Conservation (phyloP, 2,888 invertebrate species). For the Oscheius sp. region DNA sequence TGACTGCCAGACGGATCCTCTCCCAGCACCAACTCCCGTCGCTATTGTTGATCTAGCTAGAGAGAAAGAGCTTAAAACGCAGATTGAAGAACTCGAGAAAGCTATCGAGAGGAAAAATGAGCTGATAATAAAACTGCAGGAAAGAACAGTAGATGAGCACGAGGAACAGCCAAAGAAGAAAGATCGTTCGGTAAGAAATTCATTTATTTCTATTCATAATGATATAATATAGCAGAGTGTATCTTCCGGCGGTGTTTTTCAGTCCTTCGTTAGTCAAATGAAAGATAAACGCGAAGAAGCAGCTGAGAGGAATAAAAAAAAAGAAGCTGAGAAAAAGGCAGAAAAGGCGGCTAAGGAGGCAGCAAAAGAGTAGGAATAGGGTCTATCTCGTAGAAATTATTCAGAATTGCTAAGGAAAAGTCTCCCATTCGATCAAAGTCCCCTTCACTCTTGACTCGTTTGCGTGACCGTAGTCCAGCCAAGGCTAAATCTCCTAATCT, state of each 20-base stretch:
- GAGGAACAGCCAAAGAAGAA: constrained; percentile 46
- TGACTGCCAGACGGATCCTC: constrained; percentile 33
- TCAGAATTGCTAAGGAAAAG: constrained; percentile 50
- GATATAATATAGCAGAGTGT: constrained; percentile 42
- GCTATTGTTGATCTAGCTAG: constrained; percentile 41
- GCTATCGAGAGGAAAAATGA: constrained; percentile 46
- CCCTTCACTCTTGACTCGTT: constrained; percentile 58
- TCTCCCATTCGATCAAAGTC: constrained; percentile 56
- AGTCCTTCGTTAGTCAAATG: constrained; percentile 59
- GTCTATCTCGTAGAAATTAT: not conserved
- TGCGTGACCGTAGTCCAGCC: constrained; percentile 63
- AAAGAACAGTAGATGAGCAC: constrained; percentile 41
- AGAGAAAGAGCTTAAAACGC: constrained; percentile 36
- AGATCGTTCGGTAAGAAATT: constrained; percentile 49
- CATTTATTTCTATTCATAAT: not conserved
- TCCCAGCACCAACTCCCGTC: constrained; percentile 25
- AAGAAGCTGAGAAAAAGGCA: constrained; percentile 54
- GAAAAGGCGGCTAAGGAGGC: constrained; percentile 53
- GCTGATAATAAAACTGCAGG: constrained; percentile 50
- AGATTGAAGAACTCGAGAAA: constrained; percentile 50
- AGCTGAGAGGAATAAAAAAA: constrained; percentile 47
- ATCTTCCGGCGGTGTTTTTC: constrained; percentile 53
- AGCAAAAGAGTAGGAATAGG: constrained; percentile 43
- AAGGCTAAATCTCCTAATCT: constrained; percentile 56
- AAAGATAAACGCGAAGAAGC: constrained; percentile 49